These are phyloP conservation scores for Pongo abelii DNA, from an alignment of 2,113 vertebrate species.

Conservation along the genomic window DNA sequence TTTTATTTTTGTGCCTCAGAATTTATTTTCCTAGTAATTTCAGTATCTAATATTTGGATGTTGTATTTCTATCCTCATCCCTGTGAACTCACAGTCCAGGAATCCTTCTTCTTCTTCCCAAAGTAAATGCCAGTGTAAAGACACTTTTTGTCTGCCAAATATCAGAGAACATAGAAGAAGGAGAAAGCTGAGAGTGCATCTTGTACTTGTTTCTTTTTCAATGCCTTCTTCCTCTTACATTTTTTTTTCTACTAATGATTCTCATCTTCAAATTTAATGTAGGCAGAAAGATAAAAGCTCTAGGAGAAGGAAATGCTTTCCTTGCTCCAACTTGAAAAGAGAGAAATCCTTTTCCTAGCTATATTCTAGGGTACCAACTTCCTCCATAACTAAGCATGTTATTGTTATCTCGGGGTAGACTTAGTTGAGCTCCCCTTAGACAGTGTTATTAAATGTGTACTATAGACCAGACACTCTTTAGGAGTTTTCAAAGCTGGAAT, in stretches of 20 bases:
- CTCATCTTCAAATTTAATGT: constrained; percentile 21
- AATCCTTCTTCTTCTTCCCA: background rate
- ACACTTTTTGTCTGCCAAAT: background rate
- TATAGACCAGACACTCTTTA: background rate
- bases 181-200: background rate
- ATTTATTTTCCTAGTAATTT: constrained; percentile 34
- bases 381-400: background rate
- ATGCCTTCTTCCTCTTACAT: background rate
- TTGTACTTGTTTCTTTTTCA: background rate
- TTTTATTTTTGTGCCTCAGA: background rate
- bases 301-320: constrained; percentile 18
- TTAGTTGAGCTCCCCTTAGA: background rate
- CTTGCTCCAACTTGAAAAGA: background rate
- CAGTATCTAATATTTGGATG: background rate
- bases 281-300: constrained; percentile 10
- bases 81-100: background rate
- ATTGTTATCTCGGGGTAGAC: background rate
- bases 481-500: constrained; percentile 28
- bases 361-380: background rate
- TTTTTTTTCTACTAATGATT: constrained; percentile 2
- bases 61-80: background rate
- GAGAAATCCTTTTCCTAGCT: background rate
- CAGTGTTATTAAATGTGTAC: constrained; percentile 40
- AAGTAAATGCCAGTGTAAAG: background rate
- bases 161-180: background rate